These are phyloP conservation scores for Dynastes maya DNA, from an alignment of 2,888 invertebrate genomes.

Conservation along the genomic window DNA sequence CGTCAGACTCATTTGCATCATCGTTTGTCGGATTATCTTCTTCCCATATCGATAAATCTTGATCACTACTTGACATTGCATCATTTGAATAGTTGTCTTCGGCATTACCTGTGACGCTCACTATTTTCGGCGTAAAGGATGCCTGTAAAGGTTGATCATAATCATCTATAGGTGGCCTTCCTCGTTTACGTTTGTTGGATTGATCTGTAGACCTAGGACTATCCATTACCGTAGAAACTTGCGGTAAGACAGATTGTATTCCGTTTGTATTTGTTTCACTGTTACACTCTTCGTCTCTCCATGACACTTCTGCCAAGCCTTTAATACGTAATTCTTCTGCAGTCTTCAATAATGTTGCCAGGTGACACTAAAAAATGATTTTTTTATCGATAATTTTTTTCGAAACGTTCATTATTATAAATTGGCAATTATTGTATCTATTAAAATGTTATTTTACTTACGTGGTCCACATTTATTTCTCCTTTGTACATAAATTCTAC, in stretches of 20 bases:
- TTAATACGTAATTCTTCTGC: slow-evolving; percentile 94
- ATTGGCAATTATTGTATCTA: background rate
- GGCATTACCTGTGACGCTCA: slow-evolving; percentile 67
- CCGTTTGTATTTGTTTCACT: slow-evolving; percentile 62
- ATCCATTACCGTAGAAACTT: slow-evolving; percentile 69
- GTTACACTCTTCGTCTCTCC: slow-evolving; percentile 77
- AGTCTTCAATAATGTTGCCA: slow-evolving; percentile 90
- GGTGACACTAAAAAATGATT: slow-evolving; percentile 79
- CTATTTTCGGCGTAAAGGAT: slow-evolving; percentile 42
- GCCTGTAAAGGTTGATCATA: slow-evolving; percentile 70
- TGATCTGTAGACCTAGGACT: slow-evolving; percentile 63
- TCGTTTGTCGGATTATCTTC: slow-evolving; percentile 66
- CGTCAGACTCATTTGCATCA: slow-evolving; percentile 62
- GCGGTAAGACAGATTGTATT: slow-evolving; percentile 66
- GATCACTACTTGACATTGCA: slow-evolving; percentile 69
- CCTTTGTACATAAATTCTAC: slow-evolving; percentile 97
- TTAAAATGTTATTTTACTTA: slow-evolving; percentile 72
- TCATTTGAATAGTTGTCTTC: slow-evolving; percentile 69
- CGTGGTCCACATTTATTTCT: slow-evolving; percentile 95
- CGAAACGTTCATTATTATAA: background rate
- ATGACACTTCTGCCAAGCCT: slow-evolving; percentile 91
- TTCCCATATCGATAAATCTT: slow-evolving; percentile 68
- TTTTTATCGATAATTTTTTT: background rate
- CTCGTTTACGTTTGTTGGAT: slow-evolving; percentile 77
- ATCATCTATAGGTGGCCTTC: slow-evolving; percentile 79